Percentiles rank a stretch among this genome's conserved stretches.
phyloP scores from a whole-genome alignment of 2,888 invertebrate genomes.

The Pammene fasciana region DNA sequence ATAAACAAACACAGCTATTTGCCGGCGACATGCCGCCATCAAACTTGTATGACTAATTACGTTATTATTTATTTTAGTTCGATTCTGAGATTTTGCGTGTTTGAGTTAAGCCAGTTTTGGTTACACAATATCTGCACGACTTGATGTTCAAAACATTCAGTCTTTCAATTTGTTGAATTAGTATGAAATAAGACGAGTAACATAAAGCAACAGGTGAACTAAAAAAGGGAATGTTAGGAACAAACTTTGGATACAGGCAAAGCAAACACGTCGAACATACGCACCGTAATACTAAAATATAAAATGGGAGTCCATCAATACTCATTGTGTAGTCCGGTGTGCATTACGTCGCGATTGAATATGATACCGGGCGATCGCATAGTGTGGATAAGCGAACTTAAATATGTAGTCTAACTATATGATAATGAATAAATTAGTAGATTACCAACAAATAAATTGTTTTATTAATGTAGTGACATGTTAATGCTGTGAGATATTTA shows the following conservation, averaged over 20 bases:
- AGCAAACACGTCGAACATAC: constrained; percentile 26
- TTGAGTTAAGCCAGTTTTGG: not conserved
- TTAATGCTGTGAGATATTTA: too few species aligned
- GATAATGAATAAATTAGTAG: not conserved
- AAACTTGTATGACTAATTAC: constrained; percentile 46
- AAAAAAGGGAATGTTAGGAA: constrained; percentile 25
- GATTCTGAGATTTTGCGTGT: constrained; percentile 18
- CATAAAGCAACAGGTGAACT: constrained; percentile 22
- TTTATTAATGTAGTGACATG: too few species aligned
- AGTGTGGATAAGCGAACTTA: constrained; percentile 36
- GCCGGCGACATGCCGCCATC: constrained; percentile 42
- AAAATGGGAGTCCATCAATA: constrained; percentile 52
- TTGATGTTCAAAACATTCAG: too few species aligned
- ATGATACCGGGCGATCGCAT: constrained; percentile 44
- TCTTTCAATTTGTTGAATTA: not conserved
- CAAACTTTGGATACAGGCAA: constrained; percentile 25
- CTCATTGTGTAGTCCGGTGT: constrained; percentile 52
- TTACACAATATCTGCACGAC: too few species aligned
- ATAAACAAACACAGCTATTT: constrained; percentile 51
- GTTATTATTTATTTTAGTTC: constrained; percentile 22
- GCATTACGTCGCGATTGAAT: constrained; percentile 49
- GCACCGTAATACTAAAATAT: constrained; percentile 48
- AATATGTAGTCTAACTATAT: not conserved
- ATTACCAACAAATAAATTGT: too few species aligned
- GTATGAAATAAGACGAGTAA: not conserved